Conservation (phyloP, 2,888 invertebrate genomes). For the Erpobdella octoculata region DNA sequence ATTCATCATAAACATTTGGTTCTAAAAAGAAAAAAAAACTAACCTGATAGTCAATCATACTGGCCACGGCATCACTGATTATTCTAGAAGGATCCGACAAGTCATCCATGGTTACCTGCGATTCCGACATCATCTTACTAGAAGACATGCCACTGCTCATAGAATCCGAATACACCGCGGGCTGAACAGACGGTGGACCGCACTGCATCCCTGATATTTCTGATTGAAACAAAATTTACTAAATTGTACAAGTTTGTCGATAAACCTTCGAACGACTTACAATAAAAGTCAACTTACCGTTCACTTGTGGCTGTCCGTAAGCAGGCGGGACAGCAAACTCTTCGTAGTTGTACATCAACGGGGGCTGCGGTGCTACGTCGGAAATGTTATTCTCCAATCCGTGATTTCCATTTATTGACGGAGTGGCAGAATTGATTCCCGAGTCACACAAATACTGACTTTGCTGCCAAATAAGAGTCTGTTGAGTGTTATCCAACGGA, state of each 20-base stretch:
- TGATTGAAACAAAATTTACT: neutral
- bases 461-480: constrained; percentile 39
- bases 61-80: constrained; percentile 28
- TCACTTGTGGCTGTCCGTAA: constrained; percentile 36
- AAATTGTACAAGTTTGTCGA: neutral
- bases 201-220: constrained; percentile 26
- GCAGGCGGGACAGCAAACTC: constrained; percentile 49
- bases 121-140: neutral
- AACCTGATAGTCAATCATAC: constrained; percentile 30
- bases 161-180: constrained; percentile 5
- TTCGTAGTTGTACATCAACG: constrained; percentile 36
- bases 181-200: neutral
- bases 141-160: neutral
- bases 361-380: constrained; percentile 36
- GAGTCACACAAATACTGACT: constrained; percentile 38
- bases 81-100: constrained; percentile 13
- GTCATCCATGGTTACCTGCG: constrained; percentile 2
- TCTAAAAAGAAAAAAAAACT: too few relatives aligned
- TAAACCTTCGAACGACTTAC: neutral
- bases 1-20: too few relatives aligned
- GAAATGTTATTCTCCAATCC: constrained; percentile 33
- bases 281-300: constrained; percentile 30
- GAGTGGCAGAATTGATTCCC: constrained; percentile 37
- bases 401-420: constrained; percentile 34
- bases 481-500: constrained; percentile 38